phyloP scores from a whole-genome alignment of 2,888 invertebrate species.

The Heliconius sara region DNA sequence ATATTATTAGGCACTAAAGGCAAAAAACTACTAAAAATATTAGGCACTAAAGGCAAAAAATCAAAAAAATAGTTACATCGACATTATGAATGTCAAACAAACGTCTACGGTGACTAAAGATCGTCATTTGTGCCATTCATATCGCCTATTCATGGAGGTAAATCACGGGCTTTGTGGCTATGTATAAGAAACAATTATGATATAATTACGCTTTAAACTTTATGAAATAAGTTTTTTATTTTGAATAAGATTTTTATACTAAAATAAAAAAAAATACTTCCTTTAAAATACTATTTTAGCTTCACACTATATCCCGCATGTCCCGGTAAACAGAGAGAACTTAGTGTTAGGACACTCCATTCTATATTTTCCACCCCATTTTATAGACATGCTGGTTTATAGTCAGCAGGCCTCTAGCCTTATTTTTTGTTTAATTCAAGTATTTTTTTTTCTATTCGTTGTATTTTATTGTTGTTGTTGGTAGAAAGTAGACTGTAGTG shows the following conservation, averaged over 20 bases:
- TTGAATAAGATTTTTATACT: not conserved
- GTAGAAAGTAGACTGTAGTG: not conserved
- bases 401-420: not conserved
- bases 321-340: too few relatives aligned
- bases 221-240: not conserved
- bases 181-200: not conserved
- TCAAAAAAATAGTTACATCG: not conserved
- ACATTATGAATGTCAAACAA: constrained; percentile 1
- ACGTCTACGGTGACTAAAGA: not conserved
- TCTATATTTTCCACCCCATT: too few relatives aligned
- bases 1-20: too few relatives aligned
- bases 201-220: not conserved
- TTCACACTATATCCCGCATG: too few relatives aligned
- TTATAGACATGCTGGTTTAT: not conserved
- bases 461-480: too few relatives aligned
- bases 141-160: constrained; percentile 10
- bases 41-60: too few relatives aligned
- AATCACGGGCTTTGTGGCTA: not conserved
- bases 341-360: too few relatives aligned
- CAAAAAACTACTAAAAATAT: too few relatives aligned
- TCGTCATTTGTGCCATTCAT: constrained; percentile 13
- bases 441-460: not conserved
- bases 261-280: too few relatives aligned
- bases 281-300: too few relatives aligned
- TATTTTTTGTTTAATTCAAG: not conserved